Evolutionary conservation across 2,888 invertebrate species (phyloP).

Genomic region (Gasteruption jaculator): DNA sequence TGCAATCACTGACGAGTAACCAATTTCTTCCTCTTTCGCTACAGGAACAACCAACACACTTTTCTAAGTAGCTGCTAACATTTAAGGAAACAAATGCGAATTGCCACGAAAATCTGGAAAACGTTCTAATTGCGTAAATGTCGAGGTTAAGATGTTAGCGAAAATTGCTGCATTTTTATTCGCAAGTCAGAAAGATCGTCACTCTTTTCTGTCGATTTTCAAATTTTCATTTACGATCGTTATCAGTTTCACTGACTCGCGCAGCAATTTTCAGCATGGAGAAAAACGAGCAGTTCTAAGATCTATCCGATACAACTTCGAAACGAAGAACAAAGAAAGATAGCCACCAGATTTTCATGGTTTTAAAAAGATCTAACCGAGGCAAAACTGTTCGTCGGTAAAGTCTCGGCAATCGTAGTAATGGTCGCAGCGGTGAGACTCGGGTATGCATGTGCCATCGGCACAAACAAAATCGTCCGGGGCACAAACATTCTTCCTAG

Average conservation of each 20-base stretch:
- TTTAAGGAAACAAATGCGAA: no score
- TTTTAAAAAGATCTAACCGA: constrained; percentile 55
- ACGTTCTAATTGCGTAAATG: no score
- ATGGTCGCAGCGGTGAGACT: constrained; percentile 79
- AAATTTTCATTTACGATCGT: no score
- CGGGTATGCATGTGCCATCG: constrained; percentile 74
- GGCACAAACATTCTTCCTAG: constrained; percentile 45
- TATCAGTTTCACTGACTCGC: no score
- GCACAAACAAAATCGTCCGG: constrained; percentile 56
- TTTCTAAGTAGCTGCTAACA: constrained; percentile 45
- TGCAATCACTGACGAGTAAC: no score
- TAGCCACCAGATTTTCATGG: constrained; percentile 39
- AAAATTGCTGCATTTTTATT: no score
- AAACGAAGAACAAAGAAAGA: constrained; percentile 11
- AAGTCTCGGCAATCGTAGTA: constrained; percentile 86
- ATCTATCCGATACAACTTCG: neutral
- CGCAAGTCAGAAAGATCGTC: no score
- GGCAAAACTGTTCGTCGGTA: constrained; percentile 86
- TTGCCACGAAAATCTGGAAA: constrained; percentile 42
- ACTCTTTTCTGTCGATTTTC: no score
- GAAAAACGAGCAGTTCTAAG: neutral
- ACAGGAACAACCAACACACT: constrained; percentile 43
- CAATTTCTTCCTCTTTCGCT: no score
- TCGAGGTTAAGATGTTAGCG: no score
- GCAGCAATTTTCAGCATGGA: no score